Conservation (phyloP, 2,888 invertebrate species). For the Oligia fasciuncula region DNA sequence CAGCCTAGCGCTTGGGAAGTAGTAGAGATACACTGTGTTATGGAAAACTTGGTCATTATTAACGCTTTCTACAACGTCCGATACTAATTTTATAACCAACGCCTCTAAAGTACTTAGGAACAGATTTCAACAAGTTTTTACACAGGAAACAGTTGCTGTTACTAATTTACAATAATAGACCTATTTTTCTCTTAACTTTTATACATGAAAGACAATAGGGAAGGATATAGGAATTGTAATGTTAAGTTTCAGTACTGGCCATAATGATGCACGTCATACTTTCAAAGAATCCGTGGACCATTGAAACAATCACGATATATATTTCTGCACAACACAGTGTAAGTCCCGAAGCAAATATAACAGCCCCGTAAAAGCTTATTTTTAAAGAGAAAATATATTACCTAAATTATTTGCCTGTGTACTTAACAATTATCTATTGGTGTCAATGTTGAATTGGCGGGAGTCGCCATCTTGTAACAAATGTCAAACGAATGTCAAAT, state of each 20-base stretch:
- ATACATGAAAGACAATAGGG: conserved; percentile 51
- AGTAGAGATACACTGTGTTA: conserved; percentile 67
- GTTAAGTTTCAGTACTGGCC: conserved; percentile 47
- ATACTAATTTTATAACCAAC: conserved; percentile 27
- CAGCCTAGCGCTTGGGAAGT: conserved; percentile 79
- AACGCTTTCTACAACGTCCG: conserved; percentile 21
- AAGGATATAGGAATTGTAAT: conserved; percentile 45
- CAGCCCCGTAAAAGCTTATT: conserved; percentile 76
- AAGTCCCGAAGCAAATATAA: conserved; percentile 74
- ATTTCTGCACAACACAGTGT: conserved; percentile 65
- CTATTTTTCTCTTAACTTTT: conserved; percentile 56
- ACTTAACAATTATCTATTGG: conserved; percentile 76
- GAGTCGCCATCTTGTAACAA: conserved; percentile 75
- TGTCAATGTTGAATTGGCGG: conserved; percentile 72
- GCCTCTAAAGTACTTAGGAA: conserved; percentile 40
- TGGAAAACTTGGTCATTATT: conserved; percentile 35
- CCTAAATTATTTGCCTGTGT: conserved; percentile 79
- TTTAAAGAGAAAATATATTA: conserved; percentile 75
- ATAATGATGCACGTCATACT: conserved; percentile 9
- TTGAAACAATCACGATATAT: conserved; percentile 53
- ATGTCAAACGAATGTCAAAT: conserved; percentile 68
- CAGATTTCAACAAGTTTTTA: conserved; percentile 52
- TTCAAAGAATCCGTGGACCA: conserved; percentile 12
- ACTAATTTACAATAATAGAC: conserved; percentile 49
- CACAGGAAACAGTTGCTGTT: conserved; percentile 36